phyloP scores from a whole-genome alignment of 2,113 vertebrate species.

The Stictonetta naevosa region DNA sequence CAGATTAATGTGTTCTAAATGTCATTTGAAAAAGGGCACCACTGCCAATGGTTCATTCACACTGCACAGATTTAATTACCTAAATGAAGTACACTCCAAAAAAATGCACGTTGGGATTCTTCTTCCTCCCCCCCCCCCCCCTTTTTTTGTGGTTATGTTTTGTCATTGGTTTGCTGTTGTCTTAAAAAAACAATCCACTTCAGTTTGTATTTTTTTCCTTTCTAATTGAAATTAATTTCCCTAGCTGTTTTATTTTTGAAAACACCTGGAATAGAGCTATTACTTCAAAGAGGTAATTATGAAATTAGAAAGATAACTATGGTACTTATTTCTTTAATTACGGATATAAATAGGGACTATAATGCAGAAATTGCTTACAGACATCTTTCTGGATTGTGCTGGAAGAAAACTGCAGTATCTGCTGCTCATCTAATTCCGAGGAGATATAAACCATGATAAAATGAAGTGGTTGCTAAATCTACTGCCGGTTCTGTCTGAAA shows the following conservation, averaged over 20 bases:
- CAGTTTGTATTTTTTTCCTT: constrained; percentile 67
- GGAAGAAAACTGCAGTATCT: constrained; percentile 39
- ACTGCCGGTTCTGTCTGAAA: background rate
- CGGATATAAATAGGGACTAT: constrained; percentile 55
- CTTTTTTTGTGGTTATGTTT: background rate
- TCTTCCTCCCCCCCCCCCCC: constrained; percentile 10
- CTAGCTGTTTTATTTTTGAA: constrained; percentile 76
- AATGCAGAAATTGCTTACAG: constrained; percentile 50
- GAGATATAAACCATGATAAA: background rate
- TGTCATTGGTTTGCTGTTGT: background rate
- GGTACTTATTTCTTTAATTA: constrained; percentile 68
- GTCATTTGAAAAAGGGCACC: constrained; percentile 54
- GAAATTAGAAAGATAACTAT: constrained; percentile 76
- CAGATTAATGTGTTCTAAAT: constrained; percentile 43
- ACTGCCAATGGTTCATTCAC: constrained; percentile 31
- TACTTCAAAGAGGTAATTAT: constrained; percentile 79
- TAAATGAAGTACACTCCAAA: constrained; percentile 62
- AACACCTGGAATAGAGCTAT: constrained; percentile 76
- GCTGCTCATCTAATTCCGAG: background rate
- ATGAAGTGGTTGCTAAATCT: background rate
- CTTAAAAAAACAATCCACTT: constrained; percentile 24
- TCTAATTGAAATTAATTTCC: constrained; percentile 80
- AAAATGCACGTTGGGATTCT: constrained; percentile 20
- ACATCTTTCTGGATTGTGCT: background rate
- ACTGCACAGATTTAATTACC: constrained; percentile 66